Conservation (phyloP, 1,140 invertebrate species). For the Lanistes nyassanus region DNA sequence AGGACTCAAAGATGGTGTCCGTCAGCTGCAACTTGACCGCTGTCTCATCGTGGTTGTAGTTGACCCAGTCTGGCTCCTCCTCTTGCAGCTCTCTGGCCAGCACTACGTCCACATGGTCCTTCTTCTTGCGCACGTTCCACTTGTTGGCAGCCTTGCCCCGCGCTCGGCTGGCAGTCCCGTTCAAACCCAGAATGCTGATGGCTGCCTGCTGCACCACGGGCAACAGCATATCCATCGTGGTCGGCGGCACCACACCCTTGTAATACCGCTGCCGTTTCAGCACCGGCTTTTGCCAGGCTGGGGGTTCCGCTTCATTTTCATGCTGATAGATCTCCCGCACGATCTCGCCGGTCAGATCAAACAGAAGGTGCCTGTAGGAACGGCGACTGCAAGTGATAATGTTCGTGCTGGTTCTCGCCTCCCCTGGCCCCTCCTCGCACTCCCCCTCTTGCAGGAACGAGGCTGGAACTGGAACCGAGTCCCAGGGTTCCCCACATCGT, state of each 20-base stretch:
- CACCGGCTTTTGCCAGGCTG: constrained; percentile 70
- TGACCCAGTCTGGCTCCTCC: constrained; percentile 79
- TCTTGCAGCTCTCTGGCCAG: constrained; percentile 76
- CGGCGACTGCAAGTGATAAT: constrained; percentile 52
- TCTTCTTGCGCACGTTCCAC: constrained; percentile 76
- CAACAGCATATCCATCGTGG: constrained; percentile 50
- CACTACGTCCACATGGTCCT: constrained; percentile 79
- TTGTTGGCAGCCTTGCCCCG: constrained; percentile 73
- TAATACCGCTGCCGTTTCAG: constrained; percentile 50
- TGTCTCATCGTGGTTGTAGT: constrained; percentile 78
- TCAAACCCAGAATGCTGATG: constrained; percentile 69
- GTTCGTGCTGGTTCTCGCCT: constrained; percentile 37
- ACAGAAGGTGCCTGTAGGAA: constrained; percentile 70
- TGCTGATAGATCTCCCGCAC: constrained; percentile 67
- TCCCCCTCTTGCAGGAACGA: constrained; percentile 42
- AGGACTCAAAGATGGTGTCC: constrained; percentile 73
- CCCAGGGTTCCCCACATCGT: constrained; percentile 51
- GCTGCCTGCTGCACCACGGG: constrained; percentile 55
- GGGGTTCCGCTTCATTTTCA: constrained; percentile 57
- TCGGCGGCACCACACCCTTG: constrained; percentile 48
- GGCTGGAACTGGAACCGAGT: constrained; percentile 45
- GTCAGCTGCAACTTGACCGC: constrained; percentile 77
- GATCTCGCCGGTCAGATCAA: constrained; percentile 76
- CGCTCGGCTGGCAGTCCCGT: constrained; percentile 69
- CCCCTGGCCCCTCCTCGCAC: constrained; percentile 27